These are phyloP conservation scores for Celastrina argiolus DNA, from an alignment of 2,888 invertebrate genomes.

Conservation along the genomic window DNA sequence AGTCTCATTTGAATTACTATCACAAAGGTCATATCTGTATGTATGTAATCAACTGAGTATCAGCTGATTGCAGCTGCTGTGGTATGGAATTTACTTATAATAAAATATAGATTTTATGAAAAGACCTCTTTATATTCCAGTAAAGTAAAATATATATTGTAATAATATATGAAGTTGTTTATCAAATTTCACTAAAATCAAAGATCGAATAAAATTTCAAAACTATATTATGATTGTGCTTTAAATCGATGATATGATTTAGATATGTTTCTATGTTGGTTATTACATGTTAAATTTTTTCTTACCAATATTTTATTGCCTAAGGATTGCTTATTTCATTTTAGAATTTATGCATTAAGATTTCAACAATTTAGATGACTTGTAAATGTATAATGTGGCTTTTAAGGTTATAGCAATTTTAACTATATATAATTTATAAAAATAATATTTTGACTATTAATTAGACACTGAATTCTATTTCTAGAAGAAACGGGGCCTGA, in stretches of 20 bases:
- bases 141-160: not conserved
- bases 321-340: not conserved
- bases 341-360: not conserved
- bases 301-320: not conserved
- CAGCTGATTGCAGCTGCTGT: conserved; percentile 20
- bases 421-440: too few relatives aligned
- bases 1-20: conserved; percentile 38
- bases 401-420: not conserved
- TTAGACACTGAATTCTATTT: not conserved
- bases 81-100: not conserved
- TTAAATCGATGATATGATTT: not conserved
- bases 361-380: not conserved
- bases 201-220: not conserved
- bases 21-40: not conserved
- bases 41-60: not conserved
- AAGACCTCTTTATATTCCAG: not conserved
- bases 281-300: not conserved
- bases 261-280: not conserved
- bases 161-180: not conserved
- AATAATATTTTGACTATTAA: not conserved
- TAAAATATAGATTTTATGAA: not conserved
- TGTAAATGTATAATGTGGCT: not conserved
- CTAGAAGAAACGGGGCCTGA: too few relatives aligned
- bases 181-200: not conserved
- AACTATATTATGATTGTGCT: not conserved